Base-by-base conservation (phyloP, 37 sponge, comb jelly and placozoan genomes). In the Crambe crambe region DNA sequence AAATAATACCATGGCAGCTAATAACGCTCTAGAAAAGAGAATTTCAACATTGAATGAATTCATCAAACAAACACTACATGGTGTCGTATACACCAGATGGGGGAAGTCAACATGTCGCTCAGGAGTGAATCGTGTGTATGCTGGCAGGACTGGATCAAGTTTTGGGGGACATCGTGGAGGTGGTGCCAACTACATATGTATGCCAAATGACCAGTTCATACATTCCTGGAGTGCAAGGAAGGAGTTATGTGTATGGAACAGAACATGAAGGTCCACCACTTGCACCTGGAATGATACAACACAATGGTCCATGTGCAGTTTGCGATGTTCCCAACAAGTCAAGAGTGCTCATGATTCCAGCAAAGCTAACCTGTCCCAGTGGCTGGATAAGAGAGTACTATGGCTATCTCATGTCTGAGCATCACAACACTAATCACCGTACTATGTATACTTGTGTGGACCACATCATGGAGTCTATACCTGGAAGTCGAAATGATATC, bases 271-370 rank as follows among this genome's bases (percentile, higher is more conserved):
- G 20, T 26, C 58, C 35, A 15, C 51, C 51, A 6, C 8, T 70
- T 1, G 25, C 10, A 34, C 37, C 41, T 20, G 25, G 2, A 47
- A 1, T n/a, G 5, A 20, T 70, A 2, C 68, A 68, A 27, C 34
- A 61, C 64, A 77, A 76, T 70, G 85, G 36, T 40, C 73, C 78
- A 10, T 85, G 85, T 85, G 85, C 85, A 70, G 85, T 85, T 38
- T 85, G 85, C 56, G 2, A 25, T 17, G 68, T 36, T 1, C n/a
- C 85, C 5, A 70, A 40, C 22, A 12, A 69, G 3, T 27, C 17
- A 21, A 38, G 63, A 26, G 63, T 70, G 34, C 1, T 70, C 21
- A 85, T 85, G 85, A 77, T 85, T 29, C 85, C 85, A 59, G 85
- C 85, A 20, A 85, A 77, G 23, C 40, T 40, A 18, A 58, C 31